Evolutionary conservation across 2,113 vertebrate genomes (phyloP), one percentile per base, ranked within the genome.

Genomic region (Perca flavescens): DNA sequence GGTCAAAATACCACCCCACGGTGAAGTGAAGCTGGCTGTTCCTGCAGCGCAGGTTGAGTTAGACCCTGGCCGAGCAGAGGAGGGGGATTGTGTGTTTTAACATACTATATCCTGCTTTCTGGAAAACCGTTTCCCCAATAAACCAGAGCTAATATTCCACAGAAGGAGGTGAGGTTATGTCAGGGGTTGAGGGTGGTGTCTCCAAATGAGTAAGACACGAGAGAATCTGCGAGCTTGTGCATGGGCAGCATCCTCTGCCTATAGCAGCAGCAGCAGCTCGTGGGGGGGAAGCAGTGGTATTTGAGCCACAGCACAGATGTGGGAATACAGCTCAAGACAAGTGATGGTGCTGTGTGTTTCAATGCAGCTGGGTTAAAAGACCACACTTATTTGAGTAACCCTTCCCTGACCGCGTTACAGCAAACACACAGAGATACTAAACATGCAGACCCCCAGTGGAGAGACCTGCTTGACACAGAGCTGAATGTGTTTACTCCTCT

Each of bases 241-340:
- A 57, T 28, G 76, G 58, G 77, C 64, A 40, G 57, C 12, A 6
- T 77, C 67, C 78, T 89, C 47, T 28, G 80, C 40, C 70, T 71
- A 54, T 50, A 89, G 83, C 89, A 90, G 88, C 91, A 90, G 36
- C 36, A 40, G 36, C 36, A 43, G 40, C 10, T 43, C 9, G 67
- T 49, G 75, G 75, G 84, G 83, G 80, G 91, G 82, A 56, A 60
- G 72, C 22, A 17, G 66, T 88, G 92, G 91, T 94, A 94, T 92
- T 77, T 91, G 92, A 94, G 86, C 91, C 83, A 46, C 56, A 47
- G 74, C 86, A 86, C 92, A 93, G 89, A 94, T 93, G 93, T 94
- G 89, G 89, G 84, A 87, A 91, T 71, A 78, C 58, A 56, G 77
- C 71, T 83, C 21, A 63, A 84, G 87, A 90, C 65, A 81, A 86